Percentiles rank a stretch among this genome's conserved stretches.
These are phyloP conservation scores for Scomberomorus guttatus DNA, from an alignment of 2,797 vertebrate genomes.

Conservation along the genomic window DNA sequence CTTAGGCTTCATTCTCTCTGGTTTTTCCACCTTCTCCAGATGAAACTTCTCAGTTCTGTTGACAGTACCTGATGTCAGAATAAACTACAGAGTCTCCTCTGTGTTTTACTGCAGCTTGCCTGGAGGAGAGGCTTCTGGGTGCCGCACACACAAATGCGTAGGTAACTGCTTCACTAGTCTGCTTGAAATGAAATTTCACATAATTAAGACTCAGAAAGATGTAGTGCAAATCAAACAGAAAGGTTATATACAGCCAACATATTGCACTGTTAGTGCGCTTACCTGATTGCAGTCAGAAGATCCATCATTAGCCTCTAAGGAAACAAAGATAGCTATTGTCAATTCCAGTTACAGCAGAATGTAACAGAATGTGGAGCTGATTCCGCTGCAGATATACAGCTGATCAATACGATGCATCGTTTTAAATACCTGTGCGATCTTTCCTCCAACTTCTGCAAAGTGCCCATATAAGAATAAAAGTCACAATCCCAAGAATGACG, in stretches of 20 bases:
- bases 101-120: conserved; percentile 6
- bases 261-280: background rate
- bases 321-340: background rate
- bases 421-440: conserved; percentile 32
- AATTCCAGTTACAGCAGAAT: background rate
- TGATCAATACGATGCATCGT: background rate
- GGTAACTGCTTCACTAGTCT: background rate
- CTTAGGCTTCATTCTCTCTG: background rate
- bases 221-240: background rate
- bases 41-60: background rate
- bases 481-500: conserved; percentile 19
- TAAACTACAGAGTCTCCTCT: conserved; percentile 33
- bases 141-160: conserved; percentile 32
- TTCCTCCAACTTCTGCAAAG: conserved; percentile 16
- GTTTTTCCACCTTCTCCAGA: fast-evolving
- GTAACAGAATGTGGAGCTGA: background rate
- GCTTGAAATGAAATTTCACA: background rate
- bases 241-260: background rate
- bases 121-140: background rate
- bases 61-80: conserved; percentile 10
- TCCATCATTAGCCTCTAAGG: background rate
- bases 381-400: background rate
- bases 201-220: background rate
- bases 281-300: background rate
- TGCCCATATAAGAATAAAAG: conserved; percentile 12